These are phyloP conservation scores for Sparus aurata DNA, from an alignment of 2,797 vertebrate genomes.

Conservation along the genomic window DNA sequence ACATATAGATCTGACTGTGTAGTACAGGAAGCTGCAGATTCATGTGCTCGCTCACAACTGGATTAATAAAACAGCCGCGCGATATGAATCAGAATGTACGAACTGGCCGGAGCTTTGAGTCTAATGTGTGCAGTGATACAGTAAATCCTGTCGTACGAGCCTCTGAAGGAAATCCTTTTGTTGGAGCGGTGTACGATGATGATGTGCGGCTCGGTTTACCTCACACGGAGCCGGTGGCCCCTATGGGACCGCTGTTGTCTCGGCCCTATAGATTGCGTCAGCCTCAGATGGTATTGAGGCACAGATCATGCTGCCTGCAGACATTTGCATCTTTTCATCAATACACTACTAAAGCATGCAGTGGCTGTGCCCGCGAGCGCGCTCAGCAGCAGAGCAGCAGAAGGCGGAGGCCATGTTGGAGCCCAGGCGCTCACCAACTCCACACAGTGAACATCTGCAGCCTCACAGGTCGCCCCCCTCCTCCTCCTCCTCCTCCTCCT, in stretches of 20 bases:
- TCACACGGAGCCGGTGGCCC: conserved; percentile 55
- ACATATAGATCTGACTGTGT: neutral
- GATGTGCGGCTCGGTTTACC: conserved; percentile 54
- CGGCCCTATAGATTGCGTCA: conserved; percentile 70
- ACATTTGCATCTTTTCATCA: conserved; percentile 78
- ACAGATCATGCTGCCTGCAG: conserved; percentile 62
- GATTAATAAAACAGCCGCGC: neutral
- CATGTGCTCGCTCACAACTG: neutral
- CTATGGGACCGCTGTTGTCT: conserved; percentile 65
- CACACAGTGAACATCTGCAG: conserved; percentile 37
- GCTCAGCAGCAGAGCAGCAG: conserved; percentile 51
- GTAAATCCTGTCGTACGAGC: conserved; percentile 1
- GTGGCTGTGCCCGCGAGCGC: conserved; percentile 46
- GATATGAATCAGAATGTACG: neutral
- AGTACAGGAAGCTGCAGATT: neutral
- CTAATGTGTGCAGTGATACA: conserved; percentile 12
- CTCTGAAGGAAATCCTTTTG: conserved; percentile 43
- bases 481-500: too few species aligned
- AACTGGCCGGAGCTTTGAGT: neutral
- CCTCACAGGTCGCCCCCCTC: conserved; percentile 16
- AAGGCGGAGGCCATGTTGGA: conserved; percentile 38
- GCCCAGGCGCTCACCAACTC: conserved; percentile 10
- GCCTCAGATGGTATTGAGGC: conserved; percentile 66
- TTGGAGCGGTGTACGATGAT: conserved; percentile 21
- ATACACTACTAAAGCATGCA: conserved; percentile 68